A percentile compares a stretch with the other conserved stretches of the same genome.
phyloP scores from a whole-genome alignment of 2,797 vertebrate species.

The Gymnoscopelus braueri region DNA sequence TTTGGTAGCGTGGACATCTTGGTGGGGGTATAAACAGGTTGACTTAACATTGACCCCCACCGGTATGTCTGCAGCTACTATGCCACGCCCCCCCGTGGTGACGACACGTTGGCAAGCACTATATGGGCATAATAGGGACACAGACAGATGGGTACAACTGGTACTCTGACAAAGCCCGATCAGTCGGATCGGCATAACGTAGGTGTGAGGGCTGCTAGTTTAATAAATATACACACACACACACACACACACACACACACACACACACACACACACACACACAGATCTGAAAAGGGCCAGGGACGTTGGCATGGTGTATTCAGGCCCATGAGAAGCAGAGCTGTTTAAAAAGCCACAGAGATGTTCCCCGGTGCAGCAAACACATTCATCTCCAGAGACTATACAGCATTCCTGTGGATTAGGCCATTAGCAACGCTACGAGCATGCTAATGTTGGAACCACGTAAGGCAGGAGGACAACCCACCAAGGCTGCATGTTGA shows the following conservation, averaged over 20 bases:
- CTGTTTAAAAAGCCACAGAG: slow-evolving; percentile 37
- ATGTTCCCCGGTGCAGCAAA: slow-evolving; percentile 36
- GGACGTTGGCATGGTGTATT: background rate
- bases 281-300: slow-evolving; percentile 12
- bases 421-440: slow-evolving; percentile 42
- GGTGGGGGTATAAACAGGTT: no score
- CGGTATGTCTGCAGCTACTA: no score
- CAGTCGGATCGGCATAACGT: no score
- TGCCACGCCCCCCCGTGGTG: no score
- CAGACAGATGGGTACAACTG: no score
- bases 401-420: slow-evolving; percentile 40
- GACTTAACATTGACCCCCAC: no score
- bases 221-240: background rate
- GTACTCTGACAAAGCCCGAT: no score
- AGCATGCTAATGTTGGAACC: slow-evolving; percentile 33
- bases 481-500: no score
- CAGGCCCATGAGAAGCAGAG: slow-evolving; percentile 12
- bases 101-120: no score
- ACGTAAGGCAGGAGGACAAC: slow-evolving; percentile 20
- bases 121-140: no score
- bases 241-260: background rate
- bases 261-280: background rate
- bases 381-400: slow-evolving; percentile 36
- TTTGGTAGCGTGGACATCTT: no score
- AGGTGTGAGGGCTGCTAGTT: no score